phyloP scores from a whole-genome alignment of 2,888 invertebrate genomes.

The Agrochola litura region DNA sequence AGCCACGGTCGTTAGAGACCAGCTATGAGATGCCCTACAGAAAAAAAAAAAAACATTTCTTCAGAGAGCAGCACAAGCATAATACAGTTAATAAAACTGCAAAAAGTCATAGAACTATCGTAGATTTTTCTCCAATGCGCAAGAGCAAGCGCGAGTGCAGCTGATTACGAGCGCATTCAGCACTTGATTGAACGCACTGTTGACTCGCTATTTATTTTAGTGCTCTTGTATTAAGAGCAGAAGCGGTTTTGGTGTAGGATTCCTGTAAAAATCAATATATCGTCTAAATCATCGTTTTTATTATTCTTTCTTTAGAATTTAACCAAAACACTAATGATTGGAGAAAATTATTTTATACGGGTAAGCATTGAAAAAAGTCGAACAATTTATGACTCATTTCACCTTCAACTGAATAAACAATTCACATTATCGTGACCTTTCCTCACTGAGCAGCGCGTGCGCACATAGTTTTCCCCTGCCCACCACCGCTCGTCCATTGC shows the following conservation, averaged over 20 bases:
- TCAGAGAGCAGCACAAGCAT: too few relatives aligned
- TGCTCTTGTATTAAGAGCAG: constrained; percentile 8
- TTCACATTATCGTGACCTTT: neutral
- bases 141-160: neutral
- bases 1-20: too few relatives aligned
- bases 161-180: constrained; percentile 1
- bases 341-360: neutral
- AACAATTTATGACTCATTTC: neutral
- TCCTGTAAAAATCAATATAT: neutral
- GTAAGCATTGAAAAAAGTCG: neutral
- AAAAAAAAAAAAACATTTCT: too few relatives aligned
- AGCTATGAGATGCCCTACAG: too few relatives aligned
- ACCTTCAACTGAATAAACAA: neutral
- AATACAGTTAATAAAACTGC: neutral
- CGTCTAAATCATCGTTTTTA: constrained; percentile 1
- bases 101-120: too few relatives aligned
- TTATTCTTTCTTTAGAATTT: too few relatives aligned
- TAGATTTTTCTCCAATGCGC: neutral
- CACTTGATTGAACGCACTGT: neutral
- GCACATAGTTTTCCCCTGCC: neutral
- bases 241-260: neutral
- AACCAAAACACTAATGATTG: neutral
- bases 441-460: neutral
- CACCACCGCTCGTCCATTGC: neutral
- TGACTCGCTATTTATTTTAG: neutral